Evolutionary conservation across 2,113 vertebrate species (phyloP).

Genomic region (Semicossyphus pulcher): DNA sequence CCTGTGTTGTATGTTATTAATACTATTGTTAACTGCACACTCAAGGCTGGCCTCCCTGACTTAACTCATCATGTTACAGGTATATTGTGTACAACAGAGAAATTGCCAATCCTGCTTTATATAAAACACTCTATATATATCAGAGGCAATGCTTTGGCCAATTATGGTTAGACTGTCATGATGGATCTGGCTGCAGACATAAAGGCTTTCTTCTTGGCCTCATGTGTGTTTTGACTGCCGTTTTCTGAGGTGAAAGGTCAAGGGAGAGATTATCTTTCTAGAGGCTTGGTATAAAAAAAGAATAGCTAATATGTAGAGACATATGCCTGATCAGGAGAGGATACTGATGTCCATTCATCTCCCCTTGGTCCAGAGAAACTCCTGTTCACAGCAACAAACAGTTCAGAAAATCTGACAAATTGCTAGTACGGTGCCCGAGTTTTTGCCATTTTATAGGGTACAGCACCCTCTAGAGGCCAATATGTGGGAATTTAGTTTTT

Average conservation of each 20-base stretch:
- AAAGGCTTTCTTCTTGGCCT: slow-evolving; percentile 11
- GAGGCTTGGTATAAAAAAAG: neutral
- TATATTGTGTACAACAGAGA: slow-evolving; percentile 68
- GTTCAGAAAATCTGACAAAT: neutral
- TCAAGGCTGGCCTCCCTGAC: slow-evolving; percentile 70
- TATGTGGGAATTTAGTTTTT: neutral
- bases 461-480: slow-evolving; percentile 54
- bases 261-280: neutral
- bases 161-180: slow-evolving; percentile 57
- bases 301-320: neutral
- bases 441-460: slow-evolving; percentile 1
- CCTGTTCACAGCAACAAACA: neutral
- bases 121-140: slow-evolving; percentile 75
- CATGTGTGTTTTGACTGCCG: neutral
- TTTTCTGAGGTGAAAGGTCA: neutral
- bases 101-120: slow-evolving; percentile 67
- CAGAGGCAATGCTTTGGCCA: slow-evolving; percentile 63
- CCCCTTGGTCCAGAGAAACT: neutral
- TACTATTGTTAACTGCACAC: slow-evolving; percentile 81
- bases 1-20: slow-evolving; percentile 75
- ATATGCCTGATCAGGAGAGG: neutral
- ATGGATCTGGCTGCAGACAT: slow-evolving; percentile 26
- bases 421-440: neutral
- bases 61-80: slow-evolving; percentile 78
- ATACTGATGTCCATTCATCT: neutral